Conservation (phyloP, 1,140 invertebrate genomes). For the Ylistrum balloti region DNA sequence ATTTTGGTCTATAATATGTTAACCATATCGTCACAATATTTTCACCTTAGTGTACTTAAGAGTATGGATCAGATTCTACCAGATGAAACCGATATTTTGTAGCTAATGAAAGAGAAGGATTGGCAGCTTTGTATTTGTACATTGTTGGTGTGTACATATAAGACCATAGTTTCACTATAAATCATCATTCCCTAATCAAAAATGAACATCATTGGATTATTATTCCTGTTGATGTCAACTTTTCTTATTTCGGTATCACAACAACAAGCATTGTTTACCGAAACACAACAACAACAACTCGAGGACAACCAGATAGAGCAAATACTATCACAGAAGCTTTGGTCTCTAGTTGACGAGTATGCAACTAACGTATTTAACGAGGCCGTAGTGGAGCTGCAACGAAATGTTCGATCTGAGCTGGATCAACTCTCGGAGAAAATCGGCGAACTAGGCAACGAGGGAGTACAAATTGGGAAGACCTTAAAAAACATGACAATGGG, state of each 20-base stretch:
- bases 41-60: too few species aligned
- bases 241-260: background rate
- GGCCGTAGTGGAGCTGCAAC: background rate
- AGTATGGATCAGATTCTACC: too few species aligned
- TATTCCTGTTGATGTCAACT: background rate
- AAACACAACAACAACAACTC: background rate
- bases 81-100: too few species aligned
- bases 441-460: background rate
- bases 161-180: too few species aligned
- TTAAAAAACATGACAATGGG: background rate
- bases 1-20: too few species aligned
- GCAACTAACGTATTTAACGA: background rate
- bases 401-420: background rate
- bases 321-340: background rate
- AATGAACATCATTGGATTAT: too few species aligned
- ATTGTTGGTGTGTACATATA: too few species aligned
- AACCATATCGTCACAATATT: too few species aligned
- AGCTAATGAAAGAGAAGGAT: too few species aligned
- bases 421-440: background rate
- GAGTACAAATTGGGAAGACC: background rate
- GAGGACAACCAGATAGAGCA: background rate
- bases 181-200: too few species aligned
- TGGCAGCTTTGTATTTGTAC: too few species aligned
- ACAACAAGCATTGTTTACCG: background rate
- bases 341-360: background rate